These are phyloP conservation scores for Conus betulinus DNA, from an alignment of 1,140 invertebrate species.

Conservation along the genomic window DNA sequence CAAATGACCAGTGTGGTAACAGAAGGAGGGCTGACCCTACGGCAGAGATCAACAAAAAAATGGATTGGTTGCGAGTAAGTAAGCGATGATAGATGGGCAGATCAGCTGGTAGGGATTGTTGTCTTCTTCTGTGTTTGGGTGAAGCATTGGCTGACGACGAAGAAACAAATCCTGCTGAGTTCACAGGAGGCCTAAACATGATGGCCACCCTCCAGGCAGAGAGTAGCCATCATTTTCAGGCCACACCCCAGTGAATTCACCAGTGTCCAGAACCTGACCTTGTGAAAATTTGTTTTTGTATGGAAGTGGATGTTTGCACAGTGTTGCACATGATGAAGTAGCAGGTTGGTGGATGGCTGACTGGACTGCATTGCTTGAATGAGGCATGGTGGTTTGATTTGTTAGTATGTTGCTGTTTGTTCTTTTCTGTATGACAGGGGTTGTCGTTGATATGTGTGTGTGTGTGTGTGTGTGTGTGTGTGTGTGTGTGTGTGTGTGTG, in stretches of 20 bases:
- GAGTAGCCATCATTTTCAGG: constrained; percentile 18
- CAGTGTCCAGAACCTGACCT: background rate
- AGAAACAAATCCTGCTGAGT: background rate
- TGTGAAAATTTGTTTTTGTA: background rate
- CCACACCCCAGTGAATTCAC: background rate
- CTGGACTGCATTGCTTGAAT: background rate
- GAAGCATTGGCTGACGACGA: too few relatives aligned
- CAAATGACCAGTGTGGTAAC: too few relatives aligned
- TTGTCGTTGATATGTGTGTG: background rate
- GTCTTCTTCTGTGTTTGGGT: too few relatives aligned
- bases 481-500: constrained; percentile 5
- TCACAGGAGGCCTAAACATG: background rate
- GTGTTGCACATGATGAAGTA: background rate
- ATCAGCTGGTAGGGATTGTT: too few relatives aligned
- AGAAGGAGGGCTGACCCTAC: too few relatives aligned
- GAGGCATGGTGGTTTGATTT: background rate
- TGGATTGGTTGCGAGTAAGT: too few relatives aligned
- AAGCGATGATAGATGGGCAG: too few relatives aligned
- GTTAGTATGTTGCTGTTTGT: background rate
- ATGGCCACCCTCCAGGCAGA: background rate
- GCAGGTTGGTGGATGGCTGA: background rate
- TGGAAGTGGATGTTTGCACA: background rate
- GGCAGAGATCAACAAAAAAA: too few relatives aligned
- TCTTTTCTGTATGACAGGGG: too few relatives aligned
- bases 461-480: constrained; percentile 1